phyloP scores from a whole-genome alignment of 1,140 invertebrate genomes.

The Campoletis sonorensis region DNA sequence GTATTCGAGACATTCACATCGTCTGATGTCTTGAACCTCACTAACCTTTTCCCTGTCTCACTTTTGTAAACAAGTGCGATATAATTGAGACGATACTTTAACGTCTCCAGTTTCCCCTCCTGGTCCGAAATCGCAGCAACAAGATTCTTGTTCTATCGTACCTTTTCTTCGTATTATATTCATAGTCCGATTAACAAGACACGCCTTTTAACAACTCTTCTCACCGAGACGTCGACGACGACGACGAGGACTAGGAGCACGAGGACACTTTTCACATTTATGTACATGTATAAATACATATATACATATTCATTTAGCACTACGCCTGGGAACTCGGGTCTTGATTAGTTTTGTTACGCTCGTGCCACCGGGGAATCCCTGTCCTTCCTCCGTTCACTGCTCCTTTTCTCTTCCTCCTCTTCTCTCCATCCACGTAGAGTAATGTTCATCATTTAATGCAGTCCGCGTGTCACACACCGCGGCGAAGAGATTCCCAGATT shows the following conservation, averaged over 20 bases:
- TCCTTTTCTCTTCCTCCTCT: not conserved
- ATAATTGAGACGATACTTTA: conserved; percentile 50
- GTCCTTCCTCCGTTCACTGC: too few species aligned
- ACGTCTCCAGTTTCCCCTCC: not conserved
- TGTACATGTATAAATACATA: not conserved
- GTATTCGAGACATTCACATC: conserved; percentile 42
- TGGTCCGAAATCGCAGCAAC: not conserved
- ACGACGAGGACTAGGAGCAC: not conserved
- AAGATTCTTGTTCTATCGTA: not conserved
- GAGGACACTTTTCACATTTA: conserved; percentile 19
- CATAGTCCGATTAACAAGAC: conserved; percentile 41
- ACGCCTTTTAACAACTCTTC: conserved; percentile 26
- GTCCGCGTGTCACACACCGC: not conserved
- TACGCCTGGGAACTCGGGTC: not conserved
- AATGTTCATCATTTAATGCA: conserved; percentile 29
- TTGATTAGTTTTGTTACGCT: conserved; percentile 34
- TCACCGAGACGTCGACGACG: not conserved
- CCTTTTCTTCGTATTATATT: conserved; percentile 4
- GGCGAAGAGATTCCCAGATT: not conserved
- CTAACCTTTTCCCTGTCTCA: not conserved
- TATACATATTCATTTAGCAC: conserved; percentile 25
- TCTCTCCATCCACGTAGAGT: not conserved
- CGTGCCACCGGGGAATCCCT: conserved; percentile 7
- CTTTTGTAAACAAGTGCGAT: conserved; percentile 45
- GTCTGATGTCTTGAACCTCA: not conserved